These are phyloP conservation scores for Sphinx pinastri DNA, from an alignment of 2,888 invertebrate species.

Conservation along the genomic window DNA sequence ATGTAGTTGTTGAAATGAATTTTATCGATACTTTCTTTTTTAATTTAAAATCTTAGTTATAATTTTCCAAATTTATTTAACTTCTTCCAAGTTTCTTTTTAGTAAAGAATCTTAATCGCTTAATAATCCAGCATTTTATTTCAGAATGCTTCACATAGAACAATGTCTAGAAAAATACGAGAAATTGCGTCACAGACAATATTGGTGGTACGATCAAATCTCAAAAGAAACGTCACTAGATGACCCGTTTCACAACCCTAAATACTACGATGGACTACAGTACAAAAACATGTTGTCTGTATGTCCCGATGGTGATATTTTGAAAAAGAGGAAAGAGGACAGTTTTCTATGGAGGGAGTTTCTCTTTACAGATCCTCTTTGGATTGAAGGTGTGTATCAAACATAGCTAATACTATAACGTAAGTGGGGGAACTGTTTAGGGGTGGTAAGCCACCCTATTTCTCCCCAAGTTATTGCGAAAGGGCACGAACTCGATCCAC, in stretches of 20 bases:
- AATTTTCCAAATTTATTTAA: too few species aligned
- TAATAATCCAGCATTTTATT: conserved; percentile 33
- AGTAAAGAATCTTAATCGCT: not conserved
- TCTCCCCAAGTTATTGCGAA: too few species aligned
- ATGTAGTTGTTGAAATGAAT: too few species aligned
- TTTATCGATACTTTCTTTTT: too few species aligned
- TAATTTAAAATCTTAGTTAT: too few species aligned
- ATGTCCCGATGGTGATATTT: conserved; percentile 70
- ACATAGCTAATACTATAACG: too few species aligned
- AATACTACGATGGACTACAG: conserved; percentile 58
- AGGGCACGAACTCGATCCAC: too few species aligned
- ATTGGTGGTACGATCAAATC: conserved; percentile 61
- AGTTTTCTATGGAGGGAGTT: conserved; percentile 69
- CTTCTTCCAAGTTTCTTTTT: too few species aligned
- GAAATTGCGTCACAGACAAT: conserved; percentile 64
- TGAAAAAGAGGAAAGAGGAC: conserved; percentile 65
- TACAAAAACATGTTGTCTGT: conserved; percentile 66
- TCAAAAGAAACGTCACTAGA: not conserved
- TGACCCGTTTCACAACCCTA: conserved; percentile 35
- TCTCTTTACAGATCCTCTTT: conserved; percentile 71
- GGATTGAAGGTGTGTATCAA: conserved; percentile 60
- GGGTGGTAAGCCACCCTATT: too few species aligned
- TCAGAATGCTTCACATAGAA: conserved; percentile 73
- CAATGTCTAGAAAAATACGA: conserved; percentile 61
- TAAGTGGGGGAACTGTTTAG: too few species aligned